Evolutionary conservation across 2,113 vertebrate genomes (phyloP), one percentile per base, ranked within the genome.

Genomic region (Romanogobio albipinnatus): DNA sequence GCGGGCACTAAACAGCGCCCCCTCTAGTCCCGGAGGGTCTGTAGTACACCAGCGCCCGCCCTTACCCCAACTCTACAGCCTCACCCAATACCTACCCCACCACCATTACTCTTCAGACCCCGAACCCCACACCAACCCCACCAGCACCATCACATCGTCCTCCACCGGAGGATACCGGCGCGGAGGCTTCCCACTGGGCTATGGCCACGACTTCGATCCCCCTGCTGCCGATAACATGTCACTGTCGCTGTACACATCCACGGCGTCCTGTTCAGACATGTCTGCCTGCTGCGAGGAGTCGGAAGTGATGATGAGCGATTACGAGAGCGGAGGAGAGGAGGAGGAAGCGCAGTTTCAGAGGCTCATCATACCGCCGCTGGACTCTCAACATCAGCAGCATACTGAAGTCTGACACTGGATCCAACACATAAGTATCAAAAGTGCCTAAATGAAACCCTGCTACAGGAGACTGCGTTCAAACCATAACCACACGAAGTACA

Each of bases 211-310:
- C 95, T 96, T 96, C n/a, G 96, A 96, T 86, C 93, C 95, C 49
- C 95, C 96, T 39, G 39, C 94, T 26, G 91, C 94, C 89, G 97
- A 99, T 93, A 95, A 93, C 94, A 92, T 97, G 92, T 97, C 98
- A 88, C 89, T 98, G 95, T 96, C 98, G 73, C 95, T 97, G 90
- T 99, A 97, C 82, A 92, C 96, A 68, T 96, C 96, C 91, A 96
- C 97, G 33, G 97, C 97, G 88, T 99, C 98, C 39, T 99, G 98
- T 95, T 99, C 98, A 0, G 98, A 99, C 83, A 96, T 99, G 95
- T 99, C 97, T 0, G 97, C 97, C 3, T 98, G 97, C 96, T 98
- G 96, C 85, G 95, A 95, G 92, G 98, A 98, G 94, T 98, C 97
- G 2, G 98, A 99, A 94, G 97, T 93, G 84, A 96, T 97, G 95